Percentiles rank a stretch among this genome's conserved stretches.
Conservation (phyloP, 2,888 invertebrate species). For the Pollenia labialis region DNA sequence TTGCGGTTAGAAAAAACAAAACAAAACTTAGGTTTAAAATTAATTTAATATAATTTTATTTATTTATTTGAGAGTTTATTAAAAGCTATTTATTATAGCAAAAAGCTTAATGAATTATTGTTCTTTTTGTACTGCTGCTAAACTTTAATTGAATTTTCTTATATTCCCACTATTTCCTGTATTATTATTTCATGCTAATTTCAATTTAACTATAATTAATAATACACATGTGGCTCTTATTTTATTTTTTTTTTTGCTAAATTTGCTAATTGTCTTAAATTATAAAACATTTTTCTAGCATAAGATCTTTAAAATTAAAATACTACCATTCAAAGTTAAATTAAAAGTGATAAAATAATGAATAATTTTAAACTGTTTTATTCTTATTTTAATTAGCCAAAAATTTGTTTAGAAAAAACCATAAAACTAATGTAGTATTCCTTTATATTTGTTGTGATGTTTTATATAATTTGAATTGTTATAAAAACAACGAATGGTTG, state of each 20-base stretch:
- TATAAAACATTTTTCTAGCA: neutral
- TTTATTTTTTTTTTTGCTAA: neutral
- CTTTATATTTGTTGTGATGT: too few relatives aligned
- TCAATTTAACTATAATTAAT: conserved; percentile 5
- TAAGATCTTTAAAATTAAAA: neutral
- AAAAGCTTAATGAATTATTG: conserved; percentile 14
- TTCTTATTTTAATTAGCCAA: too few relatives aligned
- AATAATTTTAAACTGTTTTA: neutral
- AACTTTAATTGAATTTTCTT: neutral
- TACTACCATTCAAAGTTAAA: neutral
- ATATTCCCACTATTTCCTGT: conserved; percentile 16
- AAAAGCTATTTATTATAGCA: too few relatives aligned
- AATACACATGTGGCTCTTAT: neutral
- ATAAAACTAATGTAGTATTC: too few relatives aligned
- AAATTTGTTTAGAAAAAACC: too few relatives aligned
- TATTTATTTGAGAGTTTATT: too few relatives aligned
- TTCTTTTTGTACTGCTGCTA: conserved; percentile 22
- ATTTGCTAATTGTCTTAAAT: neutral
- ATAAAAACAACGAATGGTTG: too few relatives aligned
- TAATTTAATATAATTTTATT: neutral
- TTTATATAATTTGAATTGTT: too few relatives aligned
- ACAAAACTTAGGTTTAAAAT: neutral
- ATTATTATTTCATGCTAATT: conserved; percentile 30
- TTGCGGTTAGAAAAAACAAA: neutral
- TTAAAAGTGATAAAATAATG: neutral